Evolutionary conservation across 2,797 vertebrate species (phyloP).

Genomic region (Margarornis squamiger): DNA sequence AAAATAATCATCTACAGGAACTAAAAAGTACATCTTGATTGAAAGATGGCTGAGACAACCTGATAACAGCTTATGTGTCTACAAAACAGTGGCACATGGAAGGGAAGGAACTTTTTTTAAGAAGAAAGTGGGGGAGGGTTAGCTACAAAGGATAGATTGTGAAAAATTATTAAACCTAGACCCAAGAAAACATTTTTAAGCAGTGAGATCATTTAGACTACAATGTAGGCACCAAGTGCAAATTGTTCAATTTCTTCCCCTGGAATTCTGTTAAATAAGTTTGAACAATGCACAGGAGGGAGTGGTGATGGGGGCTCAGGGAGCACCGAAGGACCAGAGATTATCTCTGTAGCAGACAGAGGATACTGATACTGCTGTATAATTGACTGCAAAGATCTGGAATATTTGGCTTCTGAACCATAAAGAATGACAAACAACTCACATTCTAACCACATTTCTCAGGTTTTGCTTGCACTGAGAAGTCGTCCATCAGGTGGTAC

Average conservation of each 20-base stretch:
- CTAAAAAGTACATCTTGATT: constrained; percentile 66
- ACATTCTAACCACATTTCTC: background rate
- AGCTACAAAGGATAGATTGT: constrained; percentile 34
- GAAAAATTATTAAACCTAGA: constrained; percentile 60
- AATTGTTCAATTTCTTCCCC: background rate
- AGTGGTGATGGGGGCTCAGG: background rate
- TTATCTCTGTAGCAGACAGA: background rate
- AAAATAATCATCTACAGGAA: constrained; percentile 44
- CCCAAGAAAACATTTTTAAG: constrained; percentile 49
- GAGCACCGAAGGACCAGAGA: background rate
- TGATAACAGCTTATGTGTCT: constrained; percentile 60
- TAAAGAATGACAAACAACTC: background rate
- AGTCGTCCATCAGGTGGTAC: background rate
- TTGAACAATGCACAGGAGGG: background rate
- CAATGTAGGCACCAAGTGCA: constrained; percentile 10
- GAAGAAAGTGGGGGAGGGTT: constrained; percentile 49
- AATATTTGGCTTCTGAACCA: background rate
- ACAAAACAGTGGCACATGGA: constrained; percentile 57
- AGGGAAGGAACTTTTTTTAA: constrained; percentile 36
- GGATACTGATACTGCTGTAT: background rate
- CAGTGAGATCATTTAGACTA: constrained; percentile 42
- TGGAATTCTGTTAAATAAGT: background rate
- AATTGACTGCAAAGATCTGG: background rate
- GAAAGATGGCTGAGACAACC: constrained; percentile 64
- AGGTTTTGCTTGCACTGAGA: background rate